Evolutionary conservation across 2,888 invertebrate genomes (phyloP), one percentile per base, ranked within the genome.

Genomic region (Thera britannica): DNA sequence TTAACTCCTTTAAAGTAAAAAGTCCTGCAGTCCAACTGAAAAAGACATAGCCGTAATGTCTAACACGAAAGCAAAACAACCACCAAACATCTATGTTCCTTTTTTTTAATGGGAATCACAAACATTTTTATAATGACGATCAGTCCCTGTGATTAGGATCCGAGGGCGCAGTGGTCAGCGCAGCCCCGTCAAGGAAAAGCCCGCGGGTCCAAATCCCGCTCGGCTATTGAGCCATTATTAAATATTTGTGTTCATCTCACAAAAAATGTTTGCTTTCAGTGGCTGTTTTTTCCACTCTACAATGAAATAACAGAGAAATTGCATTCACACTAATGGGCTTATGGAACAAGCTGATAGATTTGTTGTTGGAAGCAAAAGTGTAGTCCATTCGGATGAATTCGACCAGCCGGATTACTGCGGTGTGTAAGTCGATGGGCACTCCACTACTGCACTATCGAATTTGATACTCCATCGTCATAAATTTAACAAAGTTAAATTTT

Each of bases 381-480:
- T 77, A 79, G 79, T 77, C 79, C 76, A 80, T 83, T 82, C 75
- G 75, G 70, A 80, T 77, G 80, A 79, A 79, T 81, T 81, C 81
- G 79, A 77, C 78, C 77, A 73, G 71, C 70, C 64, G 79, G 83
- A 79, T 81, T 82, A 81, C 77, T 78, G 77, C 72, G 73, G 75
- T 72, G 73, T 78, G 79, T 79, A 78, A 78, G 77, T 75, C 71
- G 64, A 41, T 3, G 44, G 46, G 35, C 9, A 61, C 57, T 79
- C 72, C 3, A 8, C 58, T 61, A 76, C 62, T 48, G 51, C 73
- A 49, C 23, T 52, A 3, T 1, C 23, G 58, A 12, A 23, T 65
- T 65, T 51, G 54, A 35, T 64, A 23, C 36, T 52, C 36, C 23
- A 58, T 11, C 52, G 2, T 12, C n/a, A 49, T 35, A 8, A 48